phyloP scores from a whole-genome alignment of 2,113 vertebrate species.

The Paraplagusia blochii region DNA sequence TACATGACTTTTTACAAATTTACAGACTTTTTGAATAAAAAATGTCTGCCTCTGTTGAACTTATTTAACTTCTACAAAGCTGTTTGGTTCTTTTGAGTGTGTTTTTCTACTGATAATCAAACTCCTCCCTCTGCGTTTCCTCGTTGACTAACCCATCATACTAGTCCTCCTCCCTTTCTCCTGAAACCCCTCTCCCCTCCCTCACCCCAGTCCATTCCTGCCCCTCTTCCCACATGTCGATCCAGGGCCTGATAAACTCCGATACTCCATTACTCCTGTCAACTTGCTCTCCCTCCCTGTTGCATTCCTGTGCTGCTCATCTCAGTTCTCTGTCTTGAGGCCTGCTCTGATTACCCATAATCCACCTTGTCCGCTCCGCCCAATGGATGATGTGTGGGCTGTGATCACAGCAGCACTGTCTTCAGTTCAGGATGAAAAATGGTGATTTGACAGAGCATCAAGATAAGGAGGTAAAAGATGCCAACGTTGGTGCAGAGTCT shows the following conservation, averaged over 20 bases:
- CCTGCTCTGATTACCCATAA: slow-evolving; percentile 57
- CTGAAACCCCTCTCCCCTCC: slow-evolving; percentile 32
- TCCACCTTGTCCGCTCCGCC: slow-evolving; percentile 34
- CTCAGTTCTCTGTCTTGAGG: slow-evolving; percentile 47
- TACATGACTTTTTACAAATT: too few relatives aligned
- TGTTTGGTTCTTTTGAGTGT: slow-evolving; percentile 43
- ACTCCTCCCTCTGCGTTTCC: slow-evolving; percentile 45
- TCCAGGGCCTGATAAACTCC: slow-evolving; percentile 63
- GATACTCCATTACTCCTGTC: slow-evolving; percentile 63
- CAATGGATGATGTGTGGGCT: slow-evolving; percentile 51
- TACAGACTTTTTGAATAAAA: too few relatives aligned
- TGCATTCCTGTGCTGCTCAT: slow-evolving; percentile 63
- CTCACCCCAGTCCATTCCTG: slow-evolving; percentile 31
- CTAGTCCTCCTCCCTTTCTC: slow-evolving; percentile 32
- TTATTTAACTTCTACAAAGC: too few relatives aligned
- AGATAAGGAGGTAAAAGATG: slow-evolving; percentile 53
- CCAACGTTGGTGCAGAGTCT: slow-evolving; percentile 37
- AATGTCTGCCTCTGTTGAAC: too few relatives aligned
- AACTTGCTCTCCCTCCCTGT: slow-evolving; percentile 41
- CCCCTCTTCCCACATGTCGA: slow-evolving; percentile 43
- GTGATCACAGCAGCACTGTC: slow-evolving; percentile 26
- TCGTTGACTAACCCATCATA: slow-evolving; percentile 53
- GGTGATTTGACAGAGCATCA: slow-evolving; percentile 59
- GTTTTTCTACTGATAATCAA: slow-evolving; percentile 9
- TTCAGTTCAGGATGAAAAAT: slow-evolving; percentile 50